Evolutionary conservation across 2,888 invertebrate species (phyloP).

Genomic region (Xestia ashworthii): DNA sequence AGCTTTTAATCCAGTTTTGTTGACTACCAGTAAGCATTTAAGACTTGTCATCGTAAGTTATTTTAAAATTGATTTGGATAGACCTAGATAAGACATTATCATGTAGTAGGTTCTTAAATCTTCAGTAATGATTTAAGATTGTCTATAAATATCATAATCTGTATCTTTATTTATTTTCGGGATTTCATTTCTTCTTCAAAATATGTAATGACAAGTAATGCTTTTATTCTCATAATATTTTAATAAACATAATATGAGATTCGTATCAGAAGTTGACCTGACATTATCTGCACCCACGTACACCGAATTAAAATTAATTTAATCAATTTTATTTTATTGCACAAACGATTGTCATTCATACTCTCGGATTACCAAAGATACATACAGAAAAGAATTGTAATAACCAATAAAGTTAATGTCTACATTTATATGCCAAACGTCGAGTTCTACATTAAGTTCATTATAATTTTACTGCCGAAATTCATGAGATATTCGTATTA

Average conservation of each 20-base stretch:
- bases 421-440: conserved; percentile 60
- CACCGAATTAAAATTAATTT: conserved; percentile 28
- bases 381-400: conserved; percentile 42
- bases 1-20: neutral
- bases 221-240: neutral
- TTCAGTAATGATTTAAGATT: neutral
- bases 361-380: conserved; percentile 41
- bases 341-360: conserved; percentile 35
- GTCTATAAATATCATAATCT: neutral
- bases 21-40: neutral
- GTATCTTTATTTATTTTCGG: neutral
- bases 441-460: conserved; percentile 43
- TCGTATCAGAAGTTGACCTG: neutral
- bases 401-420: conserved; percentile 51
- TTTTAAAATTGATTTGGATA: neutral
- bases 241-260: neutral
- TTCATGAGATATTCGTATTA: conserved; percentile 60
- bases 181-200: neutral
- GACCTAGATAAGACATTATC: neutral
- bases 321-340: conserved; percentile 37
- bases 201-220: no score
- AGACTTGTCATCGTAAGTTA: neutral
- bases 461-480: conserved; percentile 57
- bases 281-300: conserved; percentile 34
- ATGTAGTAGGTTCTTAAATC: neutral